Evolutionary conservation across 2,797 vertebrate species (phyloP).

Genomic region (Cygnus olor): DNA sequence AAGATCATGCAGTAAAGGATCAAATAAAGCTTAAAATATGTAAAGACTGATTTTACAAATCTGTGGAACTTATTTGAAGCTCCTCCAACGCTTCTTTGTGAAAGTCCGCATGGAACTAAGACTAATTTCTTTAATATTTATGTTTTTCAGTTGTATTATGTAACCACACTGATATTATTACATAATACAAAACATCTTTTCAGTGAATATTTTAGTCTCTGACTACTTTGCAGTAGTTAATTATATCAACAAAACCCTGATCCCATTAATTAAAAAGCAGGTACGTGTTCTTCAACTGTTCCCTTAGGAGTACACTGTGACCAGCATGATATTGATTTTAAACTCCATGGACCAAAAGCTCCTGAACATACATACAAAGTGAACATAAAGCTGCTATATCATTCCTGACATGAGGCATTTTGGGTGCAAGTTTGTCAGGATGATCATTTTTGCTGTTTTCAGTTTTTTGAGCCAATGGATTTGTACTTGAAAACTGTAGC

Average conservation of each 20-base stretch:
- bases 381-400: neutral
- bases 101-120: neutral
- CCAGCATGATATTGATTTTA: neutral
- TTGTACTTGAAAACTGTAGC: neutral
- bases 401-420: neutral
- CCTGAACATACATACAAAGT: fast-evolving
- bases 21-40: neutral
- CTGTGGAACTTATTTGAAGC: neutral
- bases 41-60: neutral
- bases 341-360: neutral
- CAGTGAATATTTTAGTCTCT: neutral
- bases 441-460: neutral
- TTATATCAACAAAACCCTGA: neutral
- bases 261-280: neutral
- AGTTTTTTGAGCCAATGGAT: neutral
- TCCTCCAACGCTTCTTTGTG: neutral
- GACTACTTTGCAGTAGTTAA: neutral
- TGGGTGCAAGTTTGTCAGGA: neutral
- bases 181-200: neutral
- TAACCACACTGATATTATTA: neutral
- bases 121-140: neutral
- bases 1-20: neutral
- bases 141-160: neutral
- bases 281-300: neutral
- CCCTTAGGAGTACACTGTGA: neutral